Evolutionary conservation across 2,113 vertebrate genomes (phyloP).

Genomic region (Noctilio leporinus): DNA sequence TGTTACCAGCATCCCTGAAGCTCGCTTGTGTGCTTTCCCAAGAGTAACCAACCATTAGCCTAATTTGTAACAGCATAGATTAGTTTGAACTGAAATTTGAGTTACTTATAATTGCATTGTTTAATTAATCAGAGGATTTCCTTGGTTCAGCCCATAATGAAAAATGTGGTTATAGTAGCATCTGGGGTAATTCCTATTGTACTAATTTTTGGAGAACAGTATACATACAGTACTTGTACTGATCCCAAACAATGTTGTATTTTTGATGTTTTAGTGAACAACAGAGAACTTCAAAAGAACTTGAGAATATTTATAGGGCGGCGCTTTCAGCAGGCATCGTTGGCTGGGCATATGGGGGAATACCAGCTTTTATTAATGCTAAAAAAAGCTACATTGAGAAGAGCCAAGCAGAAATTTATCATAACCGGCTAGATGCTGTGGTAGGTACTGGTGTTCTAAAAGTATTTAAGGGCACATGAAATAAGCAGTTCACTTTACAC

Average conservation of each 20-base stretch:
- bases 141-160: neutral
- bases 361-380: conserved; percentile 87
- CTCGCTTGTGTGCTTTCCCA: neutral
- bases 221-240: neutral
- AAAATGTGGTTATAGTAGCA: neutral
- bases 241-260: neutral
- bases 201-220: neutral
- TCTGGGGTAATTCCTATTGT: neutral
- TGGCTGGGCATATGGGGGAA: conserved; percentile 89
- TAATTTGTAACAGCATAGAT: neutral
- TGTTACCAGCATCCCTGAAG: neutral
- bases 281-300: conserved; percentile 81
- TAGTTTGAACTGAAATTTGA: neutral
- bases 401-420: conserved; percentile 88
- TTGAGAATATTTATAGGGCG: conserved; percentile 80
- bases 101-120: neutral
- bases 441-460: conserved; percentile 75
- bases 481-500: neutral
- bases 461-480: neutral
- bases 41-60: neutral
- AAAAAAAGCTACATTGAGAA: conserved; percentile 84
- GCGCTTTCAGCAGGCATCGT: conserved; percentile 73
- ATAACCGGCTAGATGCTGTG: conserved; percentile 87
- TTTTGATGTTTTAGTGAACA: conserved; percentile 76
- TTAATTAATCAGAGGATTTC: neutral